These are phyloP conservation scores for Chelonia mydas DNA, from an alignment of 2,797 vertebrate species.

Conservation along the genomic window DNA sequence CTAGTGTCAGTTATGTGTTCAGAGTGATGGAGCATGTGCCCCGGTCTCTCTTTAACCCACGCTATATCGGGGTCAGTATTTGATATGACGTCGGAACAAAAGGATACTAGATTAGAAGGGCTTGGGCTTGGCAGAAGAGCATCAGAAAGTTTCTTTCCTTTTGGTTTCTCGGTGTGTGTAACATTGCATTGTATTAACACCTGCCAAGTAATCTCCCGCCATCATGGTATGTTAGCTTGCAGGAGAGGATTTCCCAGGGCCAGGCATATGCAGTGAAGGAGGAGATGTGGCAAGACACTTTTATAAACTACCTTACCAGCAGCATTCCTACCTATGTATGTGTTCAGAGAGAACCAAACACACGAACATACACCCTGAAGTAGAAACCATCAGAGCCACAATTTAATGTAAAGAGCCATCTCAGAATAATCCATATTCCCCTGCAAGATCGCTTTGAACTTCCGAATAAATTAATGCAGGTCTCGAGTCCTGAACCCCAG, in stretches of 20 bases:
- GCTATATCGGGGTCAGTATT: background rate
- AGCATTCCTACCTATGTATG: background rate
- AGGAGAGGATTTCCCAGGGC: background rate
- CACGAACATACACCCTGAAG: background rate
- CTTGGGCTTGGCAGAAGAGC: background rate
- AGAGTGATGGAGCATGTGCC: background rate
- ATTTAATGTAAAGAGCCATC: background rate
- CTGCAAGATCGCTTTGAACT: background rate
- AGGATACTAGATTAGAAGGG: background rate
- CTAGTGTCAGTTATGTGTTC: background rate
- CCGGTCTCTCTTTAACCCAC: background rate
- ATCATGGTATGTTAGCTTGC: background rate
- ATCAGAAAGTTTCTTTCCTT: background rate
- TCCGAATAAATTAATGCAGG: background rate
- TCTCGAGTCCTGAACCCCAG: background rate
- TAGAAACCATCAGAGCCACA: background rate
- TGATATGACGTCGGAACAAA: background rate
- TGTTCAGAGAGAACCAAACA: background rate
- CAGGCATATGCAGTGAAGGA: too few relatives aligned
- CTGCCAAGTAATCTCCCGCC: background rate
- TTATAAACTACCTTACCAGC: too few relatives aligned
- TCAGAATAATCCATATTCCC: background rate
- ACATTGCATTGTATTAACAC: background rate
- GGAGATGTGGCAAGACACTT: too few relatives aligned
- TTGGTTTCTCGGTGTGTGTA: background rate